Evolutionary conservation across 2,888 invertebrate species (phyloP).

Genomic region (Philonicus albiceps): DNA sequence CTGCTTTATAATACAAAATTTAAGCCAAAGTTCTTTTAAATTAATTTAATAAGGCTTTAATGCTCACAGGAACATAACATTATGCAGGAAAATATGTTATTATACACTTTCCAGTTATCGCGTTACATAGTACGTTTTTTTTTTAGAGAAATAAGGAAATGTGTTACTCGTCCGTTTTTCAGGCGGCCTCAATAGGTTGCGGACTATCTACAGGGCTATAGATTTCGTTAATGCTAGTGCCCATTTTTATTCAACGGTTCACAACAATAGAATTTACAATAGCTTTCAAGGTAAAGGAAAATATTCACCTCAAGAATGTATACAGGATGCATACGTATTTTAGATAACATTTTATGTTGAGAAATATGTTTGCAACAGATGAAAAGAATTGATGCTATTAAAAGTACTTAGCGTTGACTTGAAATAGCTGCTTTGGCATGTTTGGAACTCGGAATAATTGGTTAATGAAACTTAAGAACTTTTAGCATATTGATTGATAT

Average conservation of each 20-base stretch:
- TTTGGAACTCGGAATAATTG: background rate
- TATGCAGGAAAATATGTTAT: background rate
- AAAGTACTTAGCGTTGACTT: background rate
- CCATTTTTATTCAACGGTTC: slow-evolving; percentile 32
- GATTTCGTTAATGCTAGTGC: slow-evolving; percentile 42
- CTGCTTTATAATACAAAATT: background rate
- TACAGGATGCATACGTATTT: slow-evolving; percentile 43
- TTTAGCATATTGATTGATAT: background rate
- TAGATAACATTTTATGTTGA: slow-evolving; percentile 41
- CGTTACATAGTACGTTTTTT: background rate
- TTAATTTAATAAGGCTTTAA: background rate
- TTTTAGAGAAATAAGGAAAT: background rate
- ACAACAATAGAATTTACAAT: slow-evolving; percentile 13
- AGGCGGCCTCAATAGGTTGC: background rate
- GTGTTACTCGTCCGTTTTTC: background rate
- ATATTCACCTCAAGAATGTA: slow-evolving; percentile 19
- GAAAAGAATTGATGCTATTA: slow-evolving; percentile 11
- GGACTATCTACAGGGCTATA: background rate
- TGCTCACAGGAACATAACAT: background rate
- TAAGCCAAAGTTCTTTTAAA: background rate
- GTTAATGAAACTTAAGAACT: background rate
- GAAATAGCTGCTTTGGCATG: background rate
- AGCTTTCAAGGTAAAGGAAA: background rate
- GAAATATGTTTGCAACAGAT: slow-evolving; percentile 21
- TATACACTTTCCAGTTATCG: background rate